Evolutionary conservation across 2,113 vertebrate species (phyloP).

Genomic region (Aspidoscelis tigris): DNA sequence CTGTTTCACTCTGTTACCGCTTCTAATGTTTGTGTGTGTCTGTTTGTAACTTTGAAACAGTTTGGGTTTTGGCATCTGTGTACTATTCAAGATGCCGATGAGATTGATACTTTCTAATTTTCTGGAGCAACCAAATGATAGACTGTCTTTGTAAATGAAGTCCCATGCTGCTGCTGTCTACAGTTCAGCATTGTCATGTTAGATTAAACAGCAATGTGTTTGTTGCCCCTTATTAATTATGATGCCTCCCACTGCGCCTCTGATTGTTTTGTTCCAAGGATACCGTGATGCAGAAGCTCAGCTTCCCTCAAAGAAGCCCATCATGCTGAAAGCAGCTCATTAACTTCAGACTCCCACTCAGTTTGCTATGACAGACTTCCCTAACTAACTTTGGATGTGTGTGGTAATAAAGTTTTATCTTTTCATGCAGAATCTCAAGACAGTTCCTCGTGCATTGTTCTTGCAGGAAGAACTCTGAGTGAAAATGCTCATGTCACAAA

Average conservation of each 20-base stretch:
- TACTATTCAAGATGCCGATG: conserved; percentile 40
- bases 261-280: conserved; percentile 52
- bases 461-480: conserved; percentile 54
- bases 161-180: conserved; percentile 56
- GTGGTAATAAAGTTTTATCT: conserved; percentile 76
- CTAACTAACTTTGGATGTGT: conserved; percentile 63
- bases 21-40: conserved; percentile 29
- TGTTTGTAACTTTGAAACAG: conserved; percentile 44
- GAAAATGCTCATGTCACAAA: conserved; percentile 19
- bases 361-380: conserved; percentile 63
- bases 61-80: conserved; percentile 19
- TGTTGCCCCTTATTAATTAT: conserved; percentile 70
- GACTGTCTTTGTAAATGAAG: conserved; percentile 61
- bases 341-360: conserved; percentile 68
- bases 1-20: background rate
- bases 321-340: conserved; percentile 69
- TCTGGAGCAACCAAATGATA: conserved; percentile 55
- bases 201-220: conserved; percentile 65
- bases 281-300: conserved; percentile 53
- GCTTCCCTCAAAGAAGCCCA: conserved; percentile 54
- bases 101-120: conserved; percentile 60
- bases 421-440: conserved; percentile 58
- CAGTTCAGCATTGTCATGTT: conserved; percentile 62
- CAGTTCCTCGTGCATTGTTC: conserved; percentile 53
- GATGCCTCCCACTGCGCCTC: conserved; percentile 54